Percentiles rank a stretch among this genome's conserved stretches.
Evolutionary conservation across 2,797 vertebrate genomes (phyloP).

Genomic region (Oceanodroma leucorhoa): DNA sequence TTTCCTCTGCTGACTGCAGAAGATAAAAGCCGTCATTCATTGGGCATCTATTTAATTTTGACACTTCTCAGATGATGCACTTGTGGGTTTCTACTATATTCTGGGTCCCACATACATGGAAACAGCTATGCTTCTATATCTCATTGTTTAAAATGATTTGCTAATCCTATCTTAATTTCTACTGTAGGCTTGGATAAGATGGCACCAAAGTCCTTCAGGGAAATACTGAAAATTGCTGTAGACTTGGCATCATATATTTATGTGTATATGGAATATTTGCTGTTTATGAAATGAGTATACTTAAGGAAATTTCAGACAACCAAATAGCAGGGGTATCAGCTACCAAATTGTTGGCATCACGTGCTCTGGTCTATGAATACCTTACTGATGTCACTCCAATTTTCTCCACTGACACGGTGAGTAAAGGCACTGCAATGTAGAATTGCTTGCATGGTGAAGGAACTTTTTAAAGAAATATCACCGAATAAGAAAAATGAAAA

Average conservation of each 20-base stretch:
- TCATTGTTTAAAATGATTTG: background rate
- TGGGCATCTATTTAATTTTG: background rate
- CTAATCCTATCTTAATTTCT: background rate
- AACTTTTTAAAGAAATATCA: background rate
- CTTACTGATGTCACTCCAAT: background rate
- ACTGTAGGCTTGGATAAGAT: background rate
- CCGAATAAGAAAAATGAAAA: background rate
- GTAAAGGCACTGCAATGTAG: background rate
- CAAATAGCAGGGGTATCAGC: background rate
- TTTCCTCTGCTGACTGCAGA: background rate
- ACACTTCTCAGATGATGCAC: background rate
- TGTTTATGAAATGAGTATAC: background rate
- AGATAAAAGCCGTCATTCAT: background rate
- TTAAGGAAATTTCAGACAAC: background rate
- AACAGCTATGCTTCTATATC: background rate
- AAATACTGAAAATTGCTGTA: background rate
- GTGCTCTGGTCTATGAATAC: background rate
- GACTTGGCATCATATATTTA: background rate
- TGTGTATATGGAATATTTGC: background rate
- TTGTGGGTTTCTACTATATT: background rate
- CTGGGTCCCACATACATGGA: background rate
- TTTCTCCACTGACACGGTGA: accelerated
- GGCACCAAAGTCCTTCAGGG: background rate
- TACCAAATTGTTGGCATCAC: background rate
- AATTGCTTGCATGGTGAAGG: background rate